Conservation (phyloP, 2,888 invertebrate genomes). For the Chrysolina oricalcia region DNA sequence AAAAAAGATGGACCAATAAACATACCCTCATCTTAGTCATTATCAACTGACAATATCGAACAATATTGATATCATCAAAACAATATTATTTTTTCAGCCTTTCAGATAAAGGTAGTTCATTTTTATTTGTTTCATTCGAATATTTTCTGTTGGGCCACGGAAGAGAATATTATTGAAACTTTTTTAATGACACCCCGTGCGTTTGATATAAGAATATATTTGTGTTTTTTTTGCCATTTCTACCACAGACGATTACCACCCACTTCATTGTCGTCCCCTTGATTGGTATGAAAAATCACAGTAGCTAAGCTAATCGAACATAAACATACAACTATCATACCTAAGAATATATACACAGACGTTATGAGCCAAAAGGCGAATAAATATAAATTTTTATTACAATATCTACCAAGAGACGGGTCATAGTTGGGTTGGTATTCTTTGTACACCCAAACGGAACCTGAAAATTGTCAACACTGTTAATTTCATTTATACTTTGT, state of each 20-base stretch:
- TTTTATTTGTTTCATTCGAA: not conserved
- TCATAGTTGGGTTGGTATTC: conserved; percentile 78
- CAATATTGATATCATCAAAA: no score
- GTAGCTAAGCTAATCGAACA: conserved; percentile 75
- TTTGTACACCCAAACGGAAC: conserved; percentile 81
- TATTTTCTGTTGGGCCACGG: not conserved
- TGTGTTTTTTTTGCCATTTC: conserved; percentile 37
- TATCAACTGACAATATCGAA: no score
- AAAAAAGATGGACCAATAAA: not conserved
- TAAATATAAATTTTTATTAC: conserved; percentile 79
- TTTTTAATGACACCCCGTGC: not conserved
- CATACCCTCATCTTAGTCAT: no score
- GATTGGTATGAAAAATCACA: conserved; percentile 63
- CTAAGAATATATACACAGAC: conserved; percentile 76
- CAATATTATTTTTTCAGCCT: no score
- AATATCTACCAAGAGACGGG: conserved; percentile 73
- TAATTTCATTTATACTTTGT: no score
- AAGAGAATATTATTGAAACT: not conserved
- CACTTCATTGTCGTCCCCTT: conserved; percentile 54
- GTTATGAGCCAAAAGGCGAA: conserved; percentile 83
- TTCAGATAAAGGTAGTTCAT: no score
- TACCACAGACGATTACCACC: conserved; percentile 49
- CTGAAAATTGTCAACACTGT: conserved; percentile 38
- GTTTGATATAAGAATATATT: conserved; percentile 33
- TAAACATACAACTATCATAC: conserved; percentile 73